Percentiles rank a stretch among this genome's conserved stretches.
These are phyloP conservation scores for Acanthis flammea DNA, from an alignment of 2,797 vertebrate species.

Conservation along the genomic window DNA sequence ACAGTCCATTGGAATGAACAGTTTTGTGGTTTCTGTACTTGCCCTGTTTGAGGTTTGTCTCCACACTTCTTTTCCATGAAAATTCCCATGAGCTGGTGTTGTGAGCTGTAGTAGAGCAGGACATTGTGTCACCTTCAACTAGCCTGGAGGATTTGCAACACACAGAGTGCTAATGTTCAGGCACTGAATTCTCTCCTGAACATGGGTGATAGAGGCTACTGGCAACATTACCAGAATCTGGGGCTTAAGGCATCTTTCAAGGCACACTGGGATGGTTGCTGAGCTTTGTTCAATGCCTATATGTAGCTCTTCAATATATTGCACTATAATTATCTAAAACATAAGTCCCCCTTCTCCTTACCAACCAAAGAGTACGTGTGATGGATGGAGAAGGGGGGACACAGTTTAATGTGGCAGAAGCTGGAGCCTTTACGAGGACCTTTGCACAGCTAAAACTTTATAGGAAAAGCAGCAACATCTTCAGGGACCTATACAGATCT, in stretches of 20 bases:
- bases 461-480: neutral
- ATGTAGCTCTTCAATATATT: neutral
- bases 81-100: neutral
- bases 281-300: neutral
- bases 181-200: neutral
- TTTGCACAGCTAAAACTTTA: neutral
- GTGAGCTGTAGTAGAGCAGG: neutral
- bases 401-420: neutral
- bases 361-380: neutral
- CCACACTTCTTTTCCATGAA: neutral
- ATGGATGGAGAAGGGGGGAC: rapidly evolving
- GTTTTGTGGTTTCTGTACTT: neutral
- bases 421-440: rapidly evolving
- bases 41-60: neutral
- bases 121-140: too few species aligned
- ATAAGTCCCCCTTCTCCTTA: neutral
- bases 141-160: neutral
- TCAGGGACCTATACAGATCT: neutral
- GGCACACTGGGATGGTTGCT: neutral
- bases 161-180: neutral
- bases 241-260: neutral
- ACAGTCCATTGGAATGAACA: neutral
- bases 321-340: neutral
- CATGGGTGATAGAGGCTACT: neutral
- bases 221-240: neutral